These are phyloP conservation scores for Herminia tarsipennalis DNA, from an alignment of 2,888 invertebrate species.

Conservation along the genomic window DNA sequence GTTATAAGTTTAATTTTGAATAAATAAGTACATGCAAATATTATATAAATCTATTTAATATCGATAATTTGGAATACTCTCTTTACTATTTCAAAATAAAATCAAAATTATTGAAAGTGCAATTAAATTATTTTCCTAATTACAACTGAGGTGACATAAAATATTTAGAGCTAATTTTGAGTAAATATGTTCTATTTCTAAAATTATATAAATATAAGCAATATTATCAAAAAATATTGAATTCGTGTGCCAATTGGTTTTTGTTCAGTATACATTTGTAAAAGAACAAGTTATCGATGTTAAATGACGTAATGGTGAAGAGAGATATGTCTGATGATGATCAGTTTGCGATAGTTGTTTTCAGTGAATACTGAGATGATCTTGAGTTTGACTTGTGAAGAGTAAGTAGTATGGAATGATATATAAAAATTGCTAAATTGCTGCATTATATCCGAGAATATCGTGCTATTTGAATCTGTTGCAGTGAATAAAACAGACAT, in stretches of 20 bases:
- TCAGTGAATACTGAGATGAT: no score
- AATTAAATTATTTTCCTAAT: slow-evolving; percentile 21
- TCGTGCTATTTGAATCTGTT: no score
- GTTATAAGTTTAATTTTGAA: not conserved
- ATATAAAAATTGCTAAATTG: no score
- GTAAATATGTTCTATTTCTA: slow-evolving; percentile 32
- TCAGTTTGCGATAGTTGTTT: not conserved
- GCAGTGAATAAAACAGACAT: no score
- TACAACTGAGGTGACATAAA: slow-evolving; percentile 23
- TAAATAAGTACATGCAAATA: slow-evolving; percentile 30
- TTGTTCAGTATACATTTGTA: slow-evolving; percentile 9
- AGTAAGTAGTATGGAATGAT: no score
- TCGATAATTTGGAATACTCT: slow-evolving; percentile 13
- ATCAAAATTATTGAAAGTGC: slow-evolving; percentile 28
- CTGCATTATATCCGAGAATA: no score
- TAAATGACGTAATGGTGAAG: slow-evolving; percentile 16
- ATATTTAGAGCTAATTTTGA: slow-evolving; percentile 17
- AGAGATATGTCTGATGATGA: slow-evolving; percentile 6
- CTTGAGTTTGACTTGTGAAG: no score
- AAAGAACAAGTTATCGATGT: slow-evolving; percentile 19
- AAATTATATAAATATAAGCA: slow-evolving; percentile 23
- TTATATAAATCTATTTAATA: slow-evolving; percentile 19
- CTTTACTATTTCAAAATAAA: slow-evolving; percentile 18
- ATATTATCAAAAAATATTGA: slow-evolving; percentile 15
- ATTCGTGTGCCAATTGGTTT: slow-evolving; percentile 24